Evolutionary conservation across 1,140 invertebrate genomes (phyloP).

Genomic region (Rhopalosiphum padi): DNA sequence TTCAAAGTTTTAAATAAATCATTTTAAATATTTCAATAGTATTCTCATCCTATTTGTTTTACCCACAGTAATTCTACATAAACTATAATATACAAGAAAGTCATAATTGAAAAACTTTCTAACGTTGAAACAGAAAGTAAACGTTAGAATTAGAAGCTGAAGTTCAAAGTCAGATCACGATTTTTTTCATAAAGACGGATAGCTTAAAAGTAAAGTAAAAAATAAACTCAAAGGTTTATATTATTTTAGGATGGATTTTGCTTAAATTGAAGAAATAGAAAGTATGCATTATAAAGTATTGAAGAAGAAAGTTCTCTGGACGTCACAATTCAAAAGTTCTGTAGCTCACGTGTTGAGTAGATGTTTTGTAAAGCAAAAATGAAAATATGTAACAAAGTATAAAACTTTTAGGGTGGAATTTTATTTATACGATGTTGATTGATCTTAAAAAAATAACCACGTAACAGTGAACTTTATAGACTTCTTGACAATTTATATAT

Average conservation of each 20-base stretch:
- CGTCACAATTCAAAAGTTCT: constrained; percentile 38
- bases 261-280: constrained; percentile 28
- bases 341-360: neutral
- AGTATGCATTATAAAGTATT: constrained; percentile 32
- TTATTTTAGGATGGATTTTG: constrained; percentile 9
- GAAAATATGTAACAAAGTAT: constrained; percentile 38
- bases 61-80: neutral
- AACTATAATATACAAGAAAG: neutral
- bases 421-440: neutral
- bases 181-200: neutral
- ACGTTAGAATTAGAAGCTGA: neutral
- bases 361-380: constrained; percentile 29
- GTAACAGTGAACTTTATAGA: neutral
- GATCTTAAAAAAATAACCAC: constrained; percentile 31
- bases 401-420: neutral
- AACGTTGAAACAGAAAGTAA: neutral
- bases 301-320: constrained; percentile 25
- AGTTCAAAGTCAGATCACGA: constrained; percentile 33
- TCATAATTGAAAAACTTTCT: constrained; percentile 41
- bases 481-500: neutral
- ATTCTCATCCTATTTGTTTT: neutral
- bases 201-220: constrained; percentile 22
- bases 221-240: neutral
- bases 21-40: constrained; percentile 14
- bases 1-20: constrained; percentile 2